Evolutionary conservation across 1,140 invertebrate genomes (phyloP), one percentile per base, ranked within the genome.

Genomic region (Alviniconcha marisindica): DNA sequence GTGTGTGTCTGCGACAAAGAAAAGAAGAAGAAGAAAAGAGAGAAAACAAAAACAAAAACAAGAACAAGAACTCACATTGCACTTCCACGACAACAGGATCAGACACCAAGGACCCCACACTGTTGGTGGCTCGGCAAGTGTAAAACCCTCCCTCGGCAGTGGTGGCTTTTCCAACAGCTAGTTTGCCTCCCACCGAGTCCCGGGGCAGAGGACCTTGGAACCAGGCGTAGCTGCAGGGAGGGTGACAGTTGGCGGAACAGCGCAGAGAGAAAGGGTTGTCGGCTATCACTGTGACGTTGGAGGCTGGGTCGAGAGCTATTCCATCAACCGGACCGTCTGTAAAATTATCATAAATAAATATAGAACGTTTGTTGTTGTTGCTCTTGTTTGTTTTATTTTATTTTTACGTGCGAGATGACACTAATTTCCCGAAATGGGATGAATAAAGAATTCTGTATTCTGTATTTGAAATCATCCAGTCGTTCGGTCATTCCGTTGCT

Each of bases 231-330:
- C 10, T 31, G 36, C 80, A 82, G 44, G 66, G 69, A 82, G 80
- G 80, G 71, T 51, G n/a, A 36, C 80, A 82, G 69, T 71, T 71
- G 80, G 80, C 80, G 42, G 80, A 82, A 82, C 80, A 82, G 40
- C 80, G 66, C n/a, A 82, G 33, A 3, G 38, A 38, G 80, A 74
- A 73, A n/a, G 71, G 42, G 18, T 56, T 71, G 33, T 36, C 80
- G 2, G 42, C 71, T 33, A 69, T 48, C 28, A 77, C 33, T 33
- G 48, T 71, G 4, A 73, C 42, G 73, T 74, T 63, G 71, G 36
- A 56, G 5, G 51, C 42, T 10, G 82, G 82, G 60, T 83, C 82
- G 1, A 83, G 44, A n/a, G 28, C 40, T n/a, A 78, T 56, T 15
- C 76, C 63, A 28, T 83, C 77, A 31, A 40, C 24, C 36, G 82